Evolutionary conservation across 2,888 invertebrate species (phyloP).

Genomic region (Apoderus coryli): DNA sequence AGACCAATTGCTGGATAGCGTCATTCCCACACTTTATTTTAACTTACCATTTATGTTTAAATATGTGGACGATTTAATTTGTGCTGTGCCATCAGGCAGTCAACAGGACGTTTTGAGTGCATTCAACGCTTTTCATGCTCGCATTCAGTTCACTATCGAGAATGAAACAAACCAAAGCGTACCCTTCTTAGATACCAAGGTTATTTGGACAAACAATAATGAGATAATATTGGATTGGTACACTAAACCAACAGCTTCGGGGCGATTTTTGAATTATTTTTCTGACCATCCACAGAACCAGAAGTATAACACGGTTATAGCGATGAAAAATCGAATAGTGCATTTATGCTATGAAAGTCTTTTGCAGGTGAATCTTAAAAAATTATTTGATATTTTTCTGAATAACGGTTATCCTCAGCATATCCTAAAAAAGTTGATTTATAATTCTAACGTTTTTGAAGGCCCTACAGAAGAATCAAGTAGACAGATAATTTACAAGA

Average conservation of each 20-base stretch:
- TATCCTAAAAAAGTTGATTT: conserved; percentile 5
- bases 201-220: neutral
- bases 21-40: neutral
- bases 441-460: conserved; percentile 3
- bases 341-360: neutral
- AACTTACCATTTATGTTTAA: conserved; percentile 5
- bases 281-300: neutral
- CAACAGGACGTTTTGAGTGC: too few species aligned
- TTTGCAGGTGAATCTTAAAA: too few species aligned
- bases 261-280: too few species aligned
- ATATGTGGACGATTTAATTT: conserved; percentile 3
- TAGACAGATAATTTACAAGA: too few species aligned
- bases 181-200: neutral
- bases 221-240: too few species aligned
- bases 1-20: conserved; percentile 1
- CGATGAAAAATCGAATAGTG: conserved; percentile 3
- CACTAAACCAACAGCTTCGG: too few species aligned
- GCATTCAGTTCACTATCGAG: too few species aligned
- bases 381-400: too few species aligned
- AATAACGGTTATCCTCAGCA: too few species aligned
- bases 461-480: conserved; percentile 3
- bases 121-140: too few species aligned
- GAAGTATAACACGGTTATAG: conserved; percentile 1
- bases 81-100: neutral
- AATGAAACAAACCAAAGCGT: neutral